These are phyloP conservation scores for Leptonema lineaticorne DNA, from an alignment of 1,140 invertebrate species.

Conservation along the genomic window DNA sequence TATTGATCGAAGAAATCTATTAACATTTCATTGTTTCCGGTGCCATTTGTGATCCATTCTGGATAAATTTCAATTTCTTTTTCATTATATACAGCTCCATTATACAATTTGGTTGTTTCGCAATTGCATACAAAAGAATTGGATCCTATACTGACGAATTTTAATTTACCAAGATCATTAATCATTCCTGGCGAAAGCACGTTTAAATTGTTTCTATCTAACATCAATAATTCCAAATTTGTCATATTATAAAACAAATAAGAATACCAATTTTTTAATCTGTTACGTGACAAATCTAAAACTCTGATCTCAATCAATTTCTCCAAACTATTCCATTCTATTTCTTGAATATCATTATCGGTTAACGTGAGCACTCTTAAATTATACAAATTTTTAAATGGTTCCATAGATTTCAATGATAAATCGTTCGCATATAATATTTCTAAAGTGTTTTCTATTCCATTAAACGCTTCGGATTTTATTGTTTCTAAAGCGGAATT, in stretches of 20 bases:
- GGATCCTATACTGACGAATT: conserved; percentile 49
- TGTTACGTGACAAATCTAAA: conserved; percentile 56
- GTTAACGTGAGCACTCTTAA: conserved; percentile 51
- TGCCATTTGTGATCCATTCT: conserved; percentile 25
- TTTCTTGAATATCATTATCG: conserved; percentile 51
- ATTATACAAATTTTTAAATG: conserved; percentile 47
- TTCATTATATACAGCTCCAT: conserved; percentile 47
- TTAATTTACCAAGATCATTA: conserved; percentile 48
- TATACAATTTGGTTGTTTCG: conserved; percentile 51
- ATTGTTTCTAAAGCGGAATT: conserved; percentile 49
- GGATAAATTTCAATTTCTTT: conserved; percentile 9
- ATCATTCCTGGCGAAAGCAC: conserved; percentile 55
- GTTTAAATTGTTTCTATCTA: conserved; percentile 58
- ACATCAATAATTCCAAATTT: conserved; percentile 48
- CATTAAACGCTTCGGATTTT: conserved; percentile 45
- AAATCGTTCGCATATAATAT: conserved; percentile 53
- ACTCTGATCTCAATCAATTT: conserved; percentile 50
- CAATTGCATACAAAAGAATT: conserved; percentile 61
- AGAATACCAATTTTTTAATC: conserved; percentile 54
- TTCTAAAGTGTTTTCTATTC: conserved; percentile 50
- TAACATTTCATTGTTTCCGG: neutral
- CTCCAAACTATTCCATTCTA: conserved; percentile 42
- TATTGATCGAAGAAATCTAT: neutral
- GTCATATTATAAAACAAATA: conserved; percentile 47
- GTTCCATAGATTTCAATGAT: conserved; percentile 47